Base-by-base conservation (phyloP, 1,140 invertebrate species). In the Linepithema humile region DNA sequence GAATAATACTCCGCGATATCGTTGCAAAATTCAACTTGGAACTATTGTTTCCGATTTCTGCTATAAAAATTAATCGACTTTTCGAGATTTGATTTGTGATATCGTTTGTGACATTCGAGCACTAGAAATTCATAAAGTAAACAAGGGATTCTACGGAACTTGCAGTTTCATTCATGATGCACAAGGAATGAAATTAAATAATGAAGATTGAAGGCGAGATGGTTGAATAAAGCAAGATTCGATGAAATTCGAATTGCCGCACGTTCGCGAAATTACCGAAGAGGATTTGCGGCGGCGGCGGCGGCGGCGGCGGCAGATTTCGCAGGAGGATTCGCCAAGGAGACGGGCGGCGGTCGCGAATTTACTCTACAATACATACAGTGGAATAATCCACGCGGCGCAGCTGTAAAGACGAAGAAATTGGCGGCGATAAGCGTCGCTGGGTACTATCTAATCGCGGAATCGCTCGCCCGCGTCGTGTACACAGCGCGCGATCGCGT, bases 401-500 rank as follows among this genome's bases (percentile, higher is more conserved):
- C 40, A 35, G 20, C 43, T 65, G 74, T 32, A 23, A 43, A 70
- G 48, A 40, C 38, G 35, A 69, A 57, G 38, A 70, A 70, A 69
- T 78, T 20, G 26, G 23, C 48, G n/a, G 64, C 35, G 75, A 80
- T 80, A 80, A 80, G 64, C 35, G 35, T 74, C 32, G 35, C 12
- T 17, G 38, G 20, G 4, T 45, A 50, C n/a, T 80, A 80, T 80
- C 75, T 80, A 80, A 80, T 80, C 75, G 48, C 45, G 35, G 35
- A 55, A 78, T 78, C 62, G 60, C 29, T 65, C 29, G 62, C 10
- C 26, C 26, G 32, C 69, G 23, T 48, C 43, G 74, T 7, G 74
- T 45, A n/a, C 59, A 38, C 43, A 65, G 38, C 10, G 32, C 40
- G 45, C 43, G 15, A 53, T 65, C 29, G 7, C 17, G 23, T 50